Conservation (phyloP, 2,888 invertebrate genomes). For the Agrenia bidenticulata region DNA sequence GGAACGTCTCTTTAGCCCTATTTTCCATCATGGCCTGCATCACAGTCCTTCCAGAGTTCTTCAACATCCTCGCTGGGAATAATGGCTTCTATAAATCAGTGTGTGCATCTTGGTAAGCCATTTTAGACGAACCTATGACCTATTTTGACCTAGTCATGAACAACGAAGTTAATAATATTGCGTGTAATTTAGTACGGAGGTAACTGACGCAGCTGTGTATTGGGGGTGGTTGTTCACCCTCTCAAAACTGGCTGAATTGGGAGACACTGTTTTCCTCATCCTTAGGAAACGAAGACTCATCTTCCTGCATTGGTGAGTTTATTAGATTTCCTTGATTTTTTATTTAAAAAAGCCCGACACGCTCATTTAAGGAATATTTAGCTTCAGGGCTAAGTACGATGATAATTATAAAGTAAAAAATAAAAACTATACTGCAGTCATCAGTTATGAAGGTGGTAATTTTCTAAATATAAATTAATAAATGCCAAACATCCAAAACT, state of each 20-base stretch:
- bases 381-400: no score
- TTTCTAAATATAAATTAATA: no score
- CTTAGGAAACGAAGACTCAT: constrained; percentile 89
- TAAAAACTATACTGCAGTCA: no score
- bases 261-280: constrained; percentile 92
- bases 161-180: background rate
- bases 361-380: no score
- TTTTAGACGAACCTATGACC: no score
- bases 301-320: constrained; percentile 80
- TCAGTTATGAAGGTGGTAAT: no score
- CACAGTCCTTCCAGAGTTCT: constrained; percentile 84
- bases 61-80: constrained; percentile 75
- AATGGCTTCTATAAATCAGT: constrained; percentile 93
- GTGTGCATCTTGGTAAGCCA: constrained; percentile 84
- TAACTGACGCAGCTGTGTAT: constrained; percentile 64
- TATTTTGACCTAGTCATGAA: no score
- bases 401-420: no score
- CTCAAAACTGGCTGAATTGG: constrained; percentile 93
- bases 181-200: background rate
- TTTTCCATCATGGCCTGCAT: constrained; percentile 93
- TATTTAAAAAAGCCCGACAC: no score
- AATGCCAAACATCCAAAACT: no score
- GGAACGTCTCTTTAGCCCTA: constrained; percentile 88
- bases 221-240: constrained; percentile 98
- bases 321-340: background rate